Conservation (phyloP, 1,140 invertebrate species). For the Drosophila miranda region DNA sequence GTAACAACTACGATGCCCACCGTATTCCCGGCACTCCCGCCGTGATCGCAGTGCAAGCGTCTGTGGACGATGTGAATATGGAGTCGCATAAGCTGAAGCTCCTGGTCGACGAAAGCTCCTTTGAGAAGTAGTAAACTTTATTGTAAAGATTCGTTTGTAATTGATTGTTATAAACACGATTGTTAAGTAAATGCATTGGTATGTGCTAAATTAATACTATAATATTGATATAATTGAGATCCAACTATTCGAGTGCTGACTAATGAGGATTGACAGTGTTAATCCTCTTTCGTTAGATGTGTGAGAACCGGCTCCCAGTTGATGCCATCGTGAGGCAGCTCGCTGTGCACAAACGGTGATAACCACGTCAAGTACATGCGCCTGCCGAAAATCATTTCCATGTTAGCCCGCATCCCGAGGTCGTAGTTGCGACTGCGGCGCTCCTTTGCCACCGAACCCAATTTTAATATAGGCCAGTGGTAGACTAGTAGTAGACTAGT, state of each 20-base stretch:
- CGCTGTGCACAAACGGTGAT: slow-evolving; percentile 90
- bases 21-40: no score
- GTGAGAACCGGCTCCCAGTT: slow-evolving; percentile 84
- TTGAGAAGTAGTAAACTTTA: slow-evolving; percentile 47
- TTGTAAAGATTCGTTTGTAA: slow-evolving; percentile 30
- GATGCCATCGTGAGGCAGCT: slow-evolving; percentile 89
- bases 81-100: slow-evolving; percentile 82
- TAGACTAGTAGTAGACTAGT: slow-evolving; percentile 86
- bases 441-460: slow-evolving; percentile 87
- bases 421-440: slow-evolving; percentile 85
- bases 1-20: no score
- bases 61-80: slow-evolving; percentile 82
- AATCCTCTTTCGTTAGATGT: slow-evolving; percentile 27
- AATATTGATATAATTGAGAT: slow-evolving; percentile 1
- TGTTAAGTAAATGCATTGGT: slow-evolving; percentile 15
- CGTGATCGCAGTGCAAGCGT: no score
- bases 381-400: slow-evolving; percentile 88
- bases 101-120: slow-evolving; percentile 82
- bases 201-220: slow-evolving; percentile 6
- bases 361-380: slow-evolving; percentile 90
- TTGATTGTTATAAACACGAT: slow-evolving; percentile 43
- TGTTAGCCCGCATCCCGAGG: slow-evolving; percentile 88
- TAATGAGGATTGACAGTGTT: not conserved
- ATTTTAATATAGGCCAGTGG: slow-evolving; percentile 86
- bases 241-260: no score